phyloP scores from a whole-genome alignment of 2,888 invertebrate genomes.

The Crematogaster levior region DNA sequence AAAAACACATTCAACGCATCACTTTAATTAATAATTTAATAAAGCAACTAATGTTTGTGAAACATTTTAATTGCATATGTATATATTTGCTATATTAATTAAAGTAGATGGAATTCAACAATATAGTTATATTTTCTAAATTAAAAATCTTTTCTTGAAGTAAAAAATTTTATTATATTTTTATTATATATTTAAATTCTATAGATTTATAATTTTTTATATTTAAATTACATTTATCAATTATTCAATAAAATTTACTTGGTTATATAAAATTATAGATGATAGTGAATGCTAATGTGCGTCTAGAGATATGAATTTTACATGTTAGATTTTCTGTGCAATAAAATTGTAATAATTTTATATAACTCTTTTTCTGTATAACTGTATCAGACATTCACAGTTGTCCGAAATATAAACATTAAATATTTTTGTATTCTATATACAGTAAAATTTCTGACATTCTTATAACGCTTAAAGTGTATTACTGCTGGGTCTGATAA shows the following conservation, averaged over 20 bases:
- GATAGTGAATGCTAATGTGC: not conserved
- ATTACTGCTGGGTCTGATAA: constrained; percentile 10
- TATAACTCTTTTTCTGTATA: constrained; percentile 58
- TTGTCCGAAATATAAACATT: constrained; percentile 32
- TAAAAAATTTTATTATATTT: not conserved
- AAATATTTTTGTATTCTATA: constrained; percentile 66
- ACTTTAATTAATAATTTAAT: too few relatives aligned
- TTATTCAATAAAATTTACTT: not conserved
- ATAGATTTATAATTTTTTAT: not conserved
- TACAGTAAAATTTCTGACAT: constrained; percentile 37
- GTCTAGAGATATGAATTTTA: constrained; percentile 5
- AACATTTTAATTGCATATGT: not conserved
- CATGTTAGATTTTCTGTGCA: constrained; percentile 44
- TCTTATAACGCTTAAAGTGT: constrained; percentile 24
- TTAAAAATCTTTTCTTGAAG: not conserved
- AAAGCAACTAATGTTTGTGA: constrained; percentile 5
- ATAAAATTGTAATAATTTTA: constrained; percentile 63
- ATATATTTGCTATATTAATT: not conserved
- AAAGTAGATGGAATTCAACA: not conserved
- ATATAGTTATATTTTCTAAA: not conserved
- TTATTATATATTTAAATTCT: not conserved
- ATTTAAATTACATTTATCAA: not conserved
- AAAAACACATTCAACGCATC: not conserved
- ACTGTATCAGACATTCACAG: constrained; percentile 33
- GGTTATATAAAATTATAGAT: too few relatives aligned